phyloP scores from a whole-genome alignment of 2,113 vertebrate genomes.

The Laterallus jamaicensis region DNA sequence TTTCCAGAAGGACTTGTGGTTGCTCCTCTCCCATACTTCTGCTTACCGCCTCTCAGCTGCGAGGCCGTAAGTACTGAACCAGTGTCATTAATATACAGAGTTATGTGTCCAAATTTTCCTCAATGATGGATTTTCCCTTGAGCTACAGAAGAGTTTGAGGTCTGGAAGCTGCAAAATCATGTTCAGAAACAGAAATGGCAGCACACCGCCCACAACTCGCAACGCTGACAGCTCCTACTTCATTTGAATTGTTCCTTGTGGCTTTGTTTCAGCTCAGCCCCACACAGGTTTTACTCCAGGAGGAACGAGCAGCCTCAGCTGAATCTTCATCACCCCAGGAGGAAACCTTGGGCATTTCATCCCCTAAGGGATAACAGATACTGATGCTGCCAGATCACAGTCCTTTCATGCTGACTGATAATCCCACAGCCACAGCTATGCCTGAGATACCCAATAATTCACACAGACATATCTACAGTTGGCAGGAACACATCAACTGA shows the following conservation, averaged over 20 bases:
- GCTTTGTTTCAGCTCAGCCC: background rate
- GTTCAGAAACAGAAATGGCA: background rate
- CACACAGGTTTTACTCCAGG: background rate
- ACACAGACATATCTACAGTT: background rate
- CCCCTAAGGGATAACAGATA: too few relatives aligned
- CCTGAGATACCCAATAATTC: background rate
- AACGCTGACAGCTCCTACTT: fast-evolving
- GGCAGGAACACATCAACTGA: background rate
- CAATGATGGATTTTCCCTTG: background rate
- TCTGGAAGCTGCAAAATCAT: background rate
- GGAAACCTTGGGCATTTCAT: background rate
- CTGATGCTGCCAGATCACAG: background rate
- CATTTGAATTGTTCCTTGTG: fast-evolving
- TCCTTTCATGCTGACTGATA: background rate
- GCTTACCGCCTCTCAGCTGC: background rate
- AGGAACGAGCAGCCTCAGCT: background rate
- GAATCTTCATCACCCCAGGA: background rate
- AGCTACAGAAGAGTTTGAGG: background rate
- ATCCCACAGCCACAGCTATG: background rate
- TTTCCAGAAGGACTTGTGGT: background rate
- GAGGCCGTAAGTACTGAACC: background rate
- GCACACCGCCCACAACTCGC: background rate
- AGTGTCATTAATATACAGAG: background rate
- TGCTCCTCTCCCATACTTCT: background rate
- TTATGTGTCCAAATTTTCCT: background rate